Conservation (phyloP, 53 echinoderm and acorn worm species). For the Echinarachnius parma region DNA sequence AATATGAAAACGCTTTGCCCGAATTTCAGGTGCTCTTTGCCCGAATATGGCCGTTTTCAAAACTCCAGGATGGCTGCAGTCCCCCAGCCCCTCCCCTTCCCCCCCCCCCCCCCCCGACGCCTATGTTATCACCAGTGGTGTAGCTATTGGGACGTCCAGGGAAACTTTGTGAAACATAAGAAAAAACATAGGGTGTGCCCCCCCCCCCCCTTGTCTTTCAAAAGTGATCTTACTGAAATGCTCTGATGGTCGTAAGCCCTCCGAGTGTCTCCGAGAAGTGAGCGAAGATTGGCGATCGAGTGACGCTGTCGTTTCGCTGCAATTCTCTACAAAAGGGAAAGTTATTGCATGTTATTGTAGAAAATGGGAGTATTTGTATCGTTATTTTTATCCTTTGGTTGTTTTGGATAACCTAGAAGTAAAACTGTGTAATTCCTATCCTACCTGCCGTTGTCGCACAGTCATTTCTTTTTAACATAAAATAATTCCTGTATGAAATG, state of each 20-base stretch:
- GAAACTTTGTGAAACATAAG: neutral
- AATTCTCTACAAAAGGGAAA: conserved; percentile 40
- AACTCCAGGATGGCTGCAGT: no score
- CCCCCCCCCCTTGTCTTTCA: neutral
- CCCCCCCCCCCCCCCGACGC: no score
- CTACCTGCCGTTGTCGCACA: no score
- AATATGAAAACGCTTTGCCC: no score
- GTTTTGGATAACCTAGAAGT: no score
- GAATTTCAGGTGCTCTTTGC: no score
- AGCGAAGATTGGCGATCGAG: conserved; percentile 61
- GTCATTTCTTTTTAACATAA: no score
- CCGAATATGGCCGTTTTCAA: no score
- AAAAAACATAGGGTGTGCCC: neutral
- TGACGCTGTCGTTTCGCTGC: conserved; percentile 65
- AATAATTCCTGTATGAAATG: neutral
- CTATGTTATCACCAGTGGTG: no score
- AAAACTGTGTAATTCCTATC: no score
- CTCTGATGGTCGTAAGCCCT: conserved; percentile 67
- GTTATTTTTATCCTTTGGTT: neutral
- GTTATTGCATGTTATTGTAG: neutral
- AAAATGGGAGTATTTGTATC: neutral
- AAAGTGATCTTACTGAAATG: conserved; percentile 53
- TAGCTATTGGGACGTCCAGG: no score
- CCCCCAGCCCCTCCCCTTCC: no score
- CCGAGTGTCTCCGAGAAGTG: conserved; percentile 69